Evolutionary conservation across 1,140 invertebrate species (phyloP), one percentile per base, ranked within the genome.

Genomic region (Drosophila oshimai): DNA sequence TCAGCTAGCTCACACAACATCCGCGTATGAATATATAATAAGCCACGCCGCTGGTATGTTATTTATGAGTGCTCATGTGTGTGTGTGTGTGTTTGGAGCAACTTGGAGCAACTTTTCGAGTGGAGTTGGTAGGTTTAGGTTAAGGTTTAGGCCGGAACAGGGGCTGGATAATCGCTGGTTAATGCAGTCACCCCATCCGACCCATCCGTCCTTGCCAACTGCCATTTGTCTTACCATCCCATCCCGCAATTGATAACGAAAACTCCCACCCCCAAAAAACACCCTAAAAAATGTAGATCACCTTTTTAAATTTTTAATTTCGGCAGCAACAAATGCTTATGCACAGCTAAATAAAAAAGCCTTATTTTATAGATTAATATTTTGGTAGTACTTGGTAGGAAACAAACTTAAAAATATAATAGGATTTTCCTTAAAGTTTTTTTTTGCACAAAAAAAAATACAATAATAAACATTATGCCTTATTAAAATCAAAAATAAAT

Each of bases 21-120:
- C 49, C 73, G 70, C 50, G 65, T 84, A 86, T 86, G 83, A 86
- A 86, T 86, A 80, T 67, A 80, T 87, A 84, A 83, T 84, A 58
- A 67, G 61, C 39, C 44, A 58, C 72, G 61, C 39, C 44, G 39
- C 37, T 42, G 31, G 18, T 54, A 24, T 41, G 64, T 71, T 55
- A 58, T 64, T 70, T 76, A 54, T 75, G 28, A 12, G 46, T 42
- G 12, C 46, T 15, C 53, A 26, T 41, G 44, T 13, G 31, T 41
- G 33, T 69, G 20, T 51, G 17, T 51, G 45, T 53, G 76, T 53
- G 72, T 53, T 36, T 39, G 69, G 54, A n/a, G 31, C 24, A 75
- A 75, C 77, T 60, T 50, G 76, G 57, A 50, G 29, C 41, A 74
- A 74, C 50, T 69, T 55, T 55, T 45, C 49, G 12, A 28, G 9